Conservation (phyloP, 2,888 invertebrate species). For the Ectemnius continuus region DNA sequence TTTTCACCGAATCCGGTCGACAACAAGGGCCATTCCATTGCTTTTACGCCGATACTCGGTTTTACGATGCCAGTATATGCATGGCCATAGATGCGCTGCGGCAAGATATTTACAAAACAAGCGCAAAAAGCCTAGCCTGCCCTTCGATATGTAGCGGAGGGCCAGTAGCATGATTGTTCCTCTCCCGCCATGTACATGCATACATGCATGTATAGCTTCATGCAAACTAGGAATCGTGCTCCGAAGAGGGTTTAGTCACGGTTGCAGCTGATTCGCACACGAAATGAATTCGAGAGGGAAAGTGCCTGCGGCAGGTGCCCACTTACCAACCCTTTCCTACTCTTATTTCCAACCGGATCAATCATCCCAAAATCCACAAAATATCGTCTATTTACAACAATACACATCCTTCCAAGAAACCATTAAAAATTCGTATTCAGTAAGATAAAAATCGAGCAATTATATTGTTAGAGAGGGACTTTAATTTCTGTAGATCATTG, state of each 20-base stretch:
- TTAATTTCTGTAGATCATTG: too few species aligned
- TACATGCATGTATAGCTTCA: neutral
- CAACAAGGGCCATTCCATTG: slow-evolving; percentile 21
- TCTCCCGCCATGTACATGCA: too few species aligned
- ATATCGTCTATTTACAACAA: too few species aligned
- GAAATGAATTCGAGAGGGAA: slow-evolving; percentile 54
- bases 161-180: neutral
- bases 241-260: slow-evolving; percentile 35
- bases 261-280: slow-evolving; percentile 41
- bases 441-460: too few species aligned
- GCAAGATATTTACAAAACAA: slow-evolving; percentile 40
- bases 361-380: too few species aligned
- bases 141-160: slow-evolving; percentile 4
- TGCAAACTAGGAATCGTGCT: slow-evolving; percentile 27
- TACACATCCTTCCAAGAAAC: too few species aligned
- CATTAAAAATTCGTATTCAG: too few species aligned
- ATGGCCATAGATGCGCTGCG: neutral
- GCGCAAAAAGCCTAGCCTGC: slow-evolving; percentile 28
- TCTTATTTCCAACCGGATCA: too few species aligned
- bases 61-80: too few species aligned
- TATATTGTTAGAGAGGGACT: too few species aligned
- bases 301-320: slow-evolving; percentile 25
- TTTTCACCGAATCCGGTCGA: slow-evolving; percentile 46
- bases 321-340: too few species aligned
- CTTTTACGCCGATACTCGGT: too few species aligned